These are phyloP conservation scores for Parazoanthus swiftii DNA, from an alignment of 92 coral and sea anemone species.

Conservation along the genomic window DNA sequence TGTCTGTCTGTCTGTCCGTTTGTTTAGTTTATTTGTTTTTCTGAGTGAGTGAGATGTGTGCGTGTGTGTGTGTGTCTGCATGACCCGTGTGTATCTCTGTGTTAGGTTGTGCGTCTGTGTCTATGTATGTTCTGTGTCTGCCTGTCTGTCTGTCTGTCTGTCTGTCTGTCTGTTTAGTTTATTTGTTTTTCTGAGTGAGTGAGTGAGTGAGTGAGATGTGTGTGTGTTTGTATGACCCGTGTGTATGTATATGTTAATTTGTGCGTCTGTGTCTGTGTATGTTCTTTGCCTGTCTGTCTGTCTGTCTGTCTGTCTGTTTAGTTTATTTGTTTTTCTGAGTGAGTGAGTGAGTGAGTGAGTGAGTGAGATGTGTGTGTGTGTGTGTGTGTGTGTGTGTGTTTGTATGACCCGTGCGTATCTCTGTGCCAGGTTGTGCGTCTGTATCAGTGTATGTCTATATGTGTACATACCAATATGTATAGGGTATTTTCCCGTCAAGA, in stretches of 20 bases:
- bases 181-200: not conserved
- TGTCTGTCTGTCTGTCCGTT: too few relatives aligned
- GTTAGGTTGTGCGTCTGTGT: not conserved
- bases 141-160: too few relatives aligned
- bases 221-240: not conserved
- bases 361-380: too few relatives aligned
- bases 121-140: not conserved
- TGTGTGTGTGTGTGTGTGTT: too few relatives aligned
- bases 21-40: not conserved
- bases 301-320: too few relatives aligned
- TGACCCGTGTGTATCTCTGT: not conserved
- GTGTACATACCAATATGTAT: constrained; percentile 48
- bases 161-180: too few relatives aligned
- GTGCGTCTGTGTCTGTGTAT: not conserved
- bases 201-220: too few relatives aligned
- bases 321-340: not conserved
- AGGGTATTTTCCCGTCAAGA: constrained; percentile 58
- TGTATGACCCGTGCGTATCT: not conserved
- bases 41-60: too few relatives aligned
- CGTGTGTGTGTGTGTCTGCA: not conserved
- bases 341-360: too few relatives aligned
- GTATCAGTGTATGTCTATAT: not conserved
- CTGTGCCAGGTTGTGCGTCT: not conserved
- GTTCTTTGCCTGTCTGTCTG: not conserved
- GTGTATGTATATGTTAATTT: too few relatives aligned